phyloP scores from a whole-genome alignment of 2,888 invertebrate genomes.

The Ferdinandea cuprea region DNA sequence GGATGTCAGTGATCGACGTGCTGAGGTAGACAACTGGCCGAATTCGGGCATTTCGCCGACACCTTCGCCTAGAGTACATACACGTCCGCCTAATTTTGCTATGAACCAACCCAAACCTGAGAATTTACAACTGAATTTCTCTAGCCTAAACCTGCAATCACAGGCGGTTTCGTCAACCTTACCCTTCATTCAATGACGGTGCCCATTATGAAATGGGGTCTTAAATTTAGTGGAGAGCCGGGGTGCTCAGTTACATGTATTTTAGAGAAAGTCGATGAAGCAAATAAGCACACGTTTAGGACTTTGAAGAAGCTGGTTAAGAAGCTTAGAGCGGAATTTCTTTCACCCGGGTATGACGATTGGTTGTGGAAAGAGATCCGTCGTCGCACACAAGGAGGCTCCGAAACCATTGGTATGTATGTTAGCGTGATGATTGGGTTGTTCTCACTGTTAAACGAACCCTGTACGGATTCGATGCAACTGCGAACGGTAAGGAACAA shows the following conservation, averaged over 20 bases:
- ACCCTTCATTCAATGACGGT: not conserved
- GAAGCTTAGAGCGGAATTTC: conserved; percentile 15
- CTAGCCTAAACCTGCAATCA: no score
- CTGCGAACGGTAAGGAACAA: no score
- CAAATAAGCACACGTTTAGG: not conserved
- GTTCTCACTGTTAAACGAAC: no score
- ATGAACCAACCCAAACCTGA: no score
- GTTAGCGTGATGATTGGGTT: not conserved
- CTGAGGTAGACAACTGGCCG: no score
- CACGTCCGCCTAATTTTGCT: no score
- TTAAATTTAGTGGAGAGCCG: conserved; percentile 1
- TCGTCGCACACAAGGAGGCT: conserved; percentile 4
- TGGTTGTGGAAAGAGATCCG: conserved; percentile 1
- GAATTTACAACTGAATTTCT: no score
- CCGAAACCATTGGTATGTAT: conserved; percentile 20
- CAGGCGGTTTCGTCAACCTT: no score
- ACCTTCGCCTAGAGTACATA: no score
- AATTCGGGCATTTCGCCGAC: no score
- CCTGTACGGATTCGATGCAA: no score
- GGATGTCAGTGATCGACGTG: no score
- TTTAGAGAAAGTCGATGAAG: conserved; percentile 13
- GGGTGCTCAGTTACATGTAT: not conserved
- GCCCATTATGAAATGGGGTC: not conserved
- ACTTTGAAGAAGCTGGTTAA: conserved; percentile 7
- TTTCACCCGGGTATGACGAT: conserved; percentile 18